phyloP scores from a whole-genome alignment of 2,797 vertebrate species.

The Cirrhinus mrigala region DNA sequence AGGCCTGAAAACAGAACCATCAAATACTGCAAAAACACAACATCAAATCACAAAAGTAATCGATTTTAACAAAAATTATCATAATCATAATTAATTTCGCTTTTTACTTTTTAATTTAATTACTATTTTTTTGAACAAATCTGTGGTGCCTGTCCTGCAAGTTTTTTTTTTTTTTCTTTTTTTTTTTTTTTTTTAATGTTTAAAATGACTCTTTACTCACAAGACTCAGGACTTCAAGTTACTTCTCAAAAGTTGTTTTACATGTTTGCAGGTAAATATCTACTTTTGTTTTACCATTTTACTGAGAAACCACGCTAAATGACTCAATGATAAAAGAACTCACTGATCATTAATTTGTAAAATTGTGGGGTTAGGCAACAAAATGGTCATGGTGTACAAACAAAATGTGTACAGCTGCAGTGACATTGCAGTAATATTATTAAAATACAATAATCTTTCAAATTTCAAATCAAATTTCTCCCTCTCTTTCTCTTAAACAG shows the following conservation, averaged over 20 bases:
- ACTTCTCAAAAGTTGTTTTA: background rate
- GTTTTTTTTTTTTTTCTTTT: no score
- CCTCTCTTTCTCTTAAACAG: background rate
- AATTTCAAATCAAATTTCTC: background rate
- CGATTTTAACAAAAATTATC: background rate
- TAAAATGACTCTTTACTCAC: background rate
- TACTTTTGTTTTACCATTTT: background rate
- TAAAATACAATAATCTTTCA: no score
- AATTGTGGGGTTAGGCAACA: no score
- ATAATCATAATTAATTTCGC: no score
- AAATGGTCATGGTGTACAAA: no score
- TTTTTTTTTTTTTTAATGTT: background rate
- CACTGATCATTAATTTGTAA: no score
- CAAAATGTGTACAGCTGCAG: no score
- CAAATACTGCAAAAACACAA: background rate
- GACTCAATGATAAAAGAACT: background rate
- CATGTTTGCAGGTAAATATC: background rate
- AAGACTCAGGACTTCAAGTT: background rate
- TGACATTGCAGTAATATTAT: no score
- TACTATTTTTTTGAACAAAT: no score
- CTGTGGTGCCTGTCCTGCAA: no score
- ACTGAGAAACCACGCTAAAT: background rate
- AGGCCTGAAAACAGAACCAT: background rate
- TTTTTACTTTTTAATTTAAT: no score
- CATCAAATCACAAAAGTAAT: background rate